These are phyloP conservation scores for Asarcornis scutulata DNA, from an alignment of 2,113 vertebrate species.

Conservation along the genomic window DNA sequence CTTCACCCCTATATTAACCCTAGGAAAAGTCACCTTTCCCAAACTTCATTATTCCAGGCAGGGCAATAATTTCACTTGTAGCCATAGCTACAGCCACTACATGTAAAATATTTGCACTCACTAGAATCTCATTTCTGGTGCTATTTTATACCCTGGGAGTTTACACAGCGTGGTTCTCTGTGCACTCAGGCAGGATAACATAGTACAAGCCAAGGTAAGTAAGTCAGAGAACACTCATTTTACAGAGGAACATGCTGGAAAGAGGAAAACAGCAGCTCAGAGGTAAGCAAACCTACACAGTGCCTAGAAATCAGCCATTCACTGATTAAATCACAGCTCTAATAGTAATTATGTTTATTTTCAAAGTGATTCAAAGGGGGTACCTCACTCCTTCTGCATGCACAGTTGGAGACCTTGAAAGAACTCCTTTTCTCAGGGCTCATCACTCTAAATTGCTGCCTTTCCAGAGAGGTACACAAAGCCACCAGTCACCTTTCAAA, in stretches of 20 bases:
- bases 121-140: not conserved
- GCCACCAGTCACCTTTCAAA: slow-evolving; percentile 9
- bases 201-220: not conserved
- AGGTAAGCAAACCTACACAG: not conserved
- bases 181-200: not conserved
- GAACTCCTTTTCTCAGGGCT: not conserved
- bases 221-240: not conserved
- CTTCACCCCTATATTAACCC: not conserved
- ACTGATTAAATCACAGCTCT: not conserved
- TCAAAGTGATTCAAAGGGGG: not conserved
- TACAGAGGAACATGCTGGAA: not conserved
- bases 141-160: not conserved
- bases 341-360: not conserved
- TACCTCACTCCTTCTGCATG: not conserved
- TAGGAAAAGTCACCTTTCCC: not conserved
- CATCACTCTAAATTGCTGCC: not conserved
- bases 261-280: not conserved
- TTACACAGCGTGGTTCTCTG: not conserved
- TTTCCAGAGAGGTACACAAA: not conserved
- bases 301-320: not conserved
- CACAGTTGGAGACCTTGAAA: not conserved
- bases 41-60: not conserved
- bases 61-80: not conserved
- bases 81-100: not conserved
- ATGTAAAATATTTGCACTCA: not conserved